Percentiles rank a stretch among this genome's conserved stretches.
Evolutionary conservation across 2,113 vertebrate genomes (phyloP).

Genomic region (Mohoua ochrocephala): DNA sequence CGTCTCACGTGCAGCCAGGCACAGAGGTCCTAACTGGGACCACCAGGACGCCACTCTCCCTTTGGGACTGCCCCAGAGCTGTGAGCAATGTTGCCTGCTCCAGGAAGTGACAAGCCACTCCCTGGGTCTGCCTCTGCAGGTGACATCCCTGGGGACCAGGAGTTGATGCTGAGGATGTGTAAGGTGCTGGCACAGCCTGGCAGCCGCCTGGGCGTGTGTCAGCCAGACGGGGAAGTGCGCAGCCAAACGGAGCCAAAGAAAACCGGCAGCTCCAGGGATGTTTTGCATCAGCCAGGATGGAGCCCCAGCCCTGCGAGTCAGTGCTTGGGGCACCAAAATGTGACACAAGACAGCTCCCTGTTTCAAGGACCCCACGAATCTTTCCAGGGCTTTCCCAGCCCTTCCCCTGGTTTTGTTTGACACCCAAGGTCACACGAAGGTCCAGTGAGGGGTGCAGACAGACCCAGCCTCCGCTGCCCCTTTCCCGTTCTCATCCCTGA

Average conservation of each 20-base stretch:
- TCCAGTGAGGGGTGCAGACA: accelerated
- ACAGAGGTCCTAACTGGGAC: background rate
- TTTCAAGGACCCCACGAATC: background rate
- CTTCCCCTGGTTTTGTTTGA: background rate
- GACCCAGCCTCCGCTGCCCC: background rate
- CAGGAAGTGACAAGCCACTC: background rate
- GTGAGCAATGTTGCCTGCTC: background rate
- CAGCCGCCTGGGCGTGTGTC: background rate
- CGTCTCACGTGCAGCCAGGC: background rate
- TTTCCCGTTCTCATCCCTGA: background rate
- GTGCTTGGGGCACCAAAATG: accelerated
- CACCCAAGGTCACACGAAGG: background rate
- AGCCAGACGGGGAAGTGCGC: accelerated
- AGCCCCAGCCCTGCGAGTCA: background rate
- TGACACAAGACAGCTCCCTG: background rate
- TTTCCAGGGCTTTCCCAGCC: background rate
- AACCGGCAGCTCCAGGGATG: background rate
- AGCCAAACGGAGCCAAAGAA: background rate
- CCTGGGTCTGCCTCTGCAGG: background rate
- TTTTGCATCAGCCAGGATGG: background rate
- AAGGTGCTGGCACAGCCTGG: background rate
- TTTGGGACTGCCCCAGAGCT: background rate
- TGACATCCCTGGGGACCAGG: background rate
- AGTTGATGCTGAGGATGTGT: background rate
- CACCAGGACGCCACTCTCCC: background rate